A percentile compares a stretch with the other conserved stretches of the same genome.
These are phyloP conservation scores for Cephus nigrinus DNA, from an alignment of 2,888 invertebrate species.

Conservation along the genomic window DNA sequence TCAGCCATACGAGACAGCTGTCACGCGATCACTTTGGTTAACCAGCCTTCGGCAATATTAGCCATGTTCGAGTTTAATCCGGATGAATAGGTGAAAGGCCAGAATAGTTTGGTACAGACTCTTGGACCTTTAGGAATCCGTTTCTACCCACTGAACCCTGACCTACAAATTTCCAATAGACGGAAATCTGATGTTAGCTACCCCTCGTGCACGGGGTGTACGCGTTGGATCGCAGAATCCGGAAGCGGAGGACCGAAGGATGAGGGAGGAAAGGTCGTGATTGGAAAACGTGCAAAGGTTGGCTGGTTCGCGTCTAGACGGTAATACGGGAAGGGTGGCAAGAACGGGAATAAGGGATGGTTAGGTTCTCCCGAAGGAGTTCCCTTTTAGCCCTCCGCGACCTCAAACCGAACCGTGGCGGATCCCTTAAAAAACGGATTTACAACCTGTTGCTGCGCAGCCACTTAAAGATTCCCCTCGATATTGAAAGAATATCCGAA, in stretches of 20 bases:
- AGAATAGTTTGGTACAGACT: background rate
- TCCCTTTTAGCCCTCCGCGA: constrained; percentile 56
- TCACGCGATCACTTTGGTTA: background rate
- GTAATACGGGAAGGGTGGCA: constrained; percentile 30
- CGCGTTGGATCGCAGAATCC: background rate
- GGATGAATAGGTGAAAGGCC: background rate
- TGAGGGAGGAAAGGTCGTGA: constrained; percentile 51
- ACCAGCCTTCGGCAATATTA: background rate
- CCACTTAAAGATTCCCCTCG: constrained; percentile 67
- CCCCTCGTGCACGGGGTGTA: constrained; percentile 10
- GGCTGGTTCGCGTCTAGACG: constrained; percentile 53
- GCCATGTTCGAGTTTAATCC: background rate
- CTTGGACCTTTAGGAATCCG: background rate
- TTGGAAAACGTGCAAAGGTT: constrained; percentile 61
- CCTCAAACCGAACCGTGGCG: constrained; percentile 58
- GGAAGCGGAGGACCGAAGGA: constrained; percentile 11
- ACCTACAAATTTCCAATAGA: constrained; percentile 34
- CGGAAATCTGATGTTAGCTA: constrained; percentile 36
- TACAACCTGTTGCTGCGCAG: constrained; percentile 65
- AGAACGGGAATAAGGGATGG: constrained; percentile 31
- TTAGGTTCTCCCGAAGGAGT: constrained; percentile 57
- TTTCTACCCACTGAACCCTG: background rate
- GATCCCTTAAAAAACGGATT: constrained; percentile 64
- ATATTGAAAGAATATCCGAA: constrained; percentile 66
- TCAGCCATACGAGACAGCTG: background rate